phyloP scores from a whole-genome alignment of 2,797 vertebrate species.

The Parambassis ranga region DNA sequence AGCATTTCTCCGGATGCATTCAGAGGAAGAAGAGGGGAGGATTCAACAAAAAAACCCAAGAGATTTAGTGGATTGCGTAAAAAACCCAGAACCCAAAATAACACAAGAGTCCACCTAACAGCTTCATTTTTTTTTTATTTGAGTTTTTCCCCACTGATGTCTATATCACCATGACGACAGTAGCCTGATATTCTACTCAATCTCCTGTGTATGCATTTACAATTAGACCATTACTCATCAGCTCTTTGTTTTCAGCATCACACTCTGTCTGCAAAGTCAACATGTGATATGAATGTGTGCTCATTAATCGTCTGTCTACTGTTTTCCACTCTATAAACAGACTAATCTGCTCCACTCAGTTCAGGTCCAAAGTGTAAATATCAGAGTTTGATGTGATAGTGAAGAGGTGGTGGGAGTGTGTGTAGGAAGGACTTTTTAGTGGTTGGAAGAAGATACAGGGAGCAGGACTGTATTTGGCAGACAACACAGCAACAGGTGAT shows the following conservation, averaged over 20 bases:
- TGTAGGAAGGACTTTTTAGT: neutral
- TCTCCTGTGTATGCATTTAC: neutral
- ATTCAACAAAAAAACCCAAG: slow-evolving; percentile 43
- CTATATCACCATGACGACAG: slow-evolving; percentile 65
- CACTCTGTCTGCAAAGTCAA: neutral
- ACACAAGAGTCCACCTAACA: slow-evolving; percentile 33
- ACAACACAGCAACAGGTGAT: slow-evolving; percentile 11
- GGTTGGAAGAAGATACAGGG: neutral
- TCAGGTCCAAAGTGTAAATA: slow-evolving; percentile 43
- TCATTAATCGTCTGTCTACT: slow-evolving; percentile 43
- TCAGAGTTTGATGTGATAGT: slow-evolving; percentile 30
- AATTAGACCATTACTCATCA: slow-evolving; percentile 17
- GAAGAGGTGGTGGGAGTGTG: neutral
- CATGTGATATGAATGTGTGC: neutral
- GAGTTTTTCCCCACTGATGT: slow-evolving; percentile 46
- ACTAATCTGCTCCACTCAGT: slow-evolving; percentile 50
- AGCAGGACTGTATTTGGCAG: neutral
- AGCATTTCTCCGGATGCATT: slow-evolving; percentile 72
- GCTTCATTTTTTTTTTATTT: slow-evolving; percentile 53
- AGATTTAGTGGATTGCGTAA: slow-evolving; percentile 38
- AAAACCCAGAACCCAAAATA: slow-evolving; percentile 50
- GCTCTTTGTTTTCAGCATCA: neutral
- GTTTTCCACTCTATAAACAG: slow-evolving; percentile 52
- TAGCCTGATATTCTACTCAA: slow-evolving; percentile 26
- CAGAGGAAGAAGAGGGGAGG: slow-evolving; percentile 32